Base-by-base conservation (phyloP, 2,797 vertebrate genomes). In the Vultur gryphus region DNA sequence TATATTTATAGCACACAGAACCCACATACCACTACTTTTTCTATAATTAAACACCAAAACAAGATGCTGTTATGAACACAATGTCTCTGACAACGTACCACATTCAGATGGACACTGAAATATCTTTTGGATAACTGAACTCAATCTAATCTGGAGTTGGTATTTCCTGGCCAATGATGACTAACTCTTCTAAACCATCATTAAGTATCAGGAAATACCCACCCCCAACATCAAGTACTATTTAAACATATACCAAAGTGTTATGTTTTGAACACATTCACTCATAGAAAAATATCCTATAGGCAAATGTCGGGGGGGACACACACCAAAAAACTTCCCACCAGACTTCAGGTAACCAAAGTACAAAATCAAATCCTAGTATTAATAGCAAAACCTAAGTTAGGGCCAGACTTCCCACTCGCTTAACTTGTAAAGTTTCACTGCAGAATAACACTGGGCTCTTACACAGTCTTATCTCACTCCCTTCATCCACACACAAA, bases 161-260 rank as follows among this genome's bases (percentile, higher is more conserved):
- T 87, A 96, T 97, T 97, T 97, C 96, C 97, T 95, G 96, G 76
- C 79, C 78, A 87, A 8, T 51, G 75, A 90, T 83, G 93, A 96
- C 83, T 95, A 94, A 91, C 49, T 78, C 64, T 57, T 87, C 41
- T 54, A 80, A 93, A 61, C 35, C 39, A 91, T 71, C 71, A 89
- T 95, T 89, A 97, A 77, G 33, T 49, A 75, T 62, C 96, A 97
- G 94, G 97, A 97, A 97, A 97, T 91, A 91, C 8, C 93, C 71
- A 83, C 76, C 82, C 37, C 84, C 76, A 54, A 23, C 64, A 80
- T 64, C 93, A 92, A 93, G 80, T 80, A 87, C 37, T 64, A 77
- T 75, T 75, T 92, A 89, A 92, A 79, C 43, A 85, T 46, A 83
- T 21, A 77, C 31, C 33, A 17, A 83, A 65, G 49, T 9, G 21